Base-by-base conservation (phyloP, 2,797 vertebrate species). In the Spinibarbus caldwelli region DNA sequence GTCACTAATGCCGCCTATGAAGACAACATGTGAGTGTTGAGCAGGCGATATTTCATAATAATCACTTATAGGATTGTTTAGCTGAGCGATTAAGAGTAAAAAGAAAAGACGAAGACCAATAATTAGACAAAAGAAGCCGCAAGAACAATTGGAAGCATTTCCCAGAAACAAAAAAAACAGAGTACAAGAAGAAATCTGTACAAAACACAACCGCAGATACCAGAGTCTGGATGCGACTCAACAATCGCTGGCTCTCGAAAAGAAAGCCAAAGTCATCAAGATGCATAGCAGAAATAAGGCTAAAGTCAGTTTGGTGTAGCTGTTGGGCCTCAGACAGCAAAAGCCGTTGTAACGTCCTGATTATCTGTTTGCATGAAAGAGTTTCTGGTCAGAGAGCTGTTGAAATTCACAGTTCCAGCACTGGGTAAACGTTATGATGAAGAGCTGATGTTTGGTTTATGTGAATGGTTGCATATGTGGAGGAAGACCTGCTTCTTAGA, bases 101-200 rank as follows among this genome's bases (percentile, higher is more conserved):
- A 64, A 82, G 71, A 45, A n/a, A 84, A 67, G 66, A 80, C 86
- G 64, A 90, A 92, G 90, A 94, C 90, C 87, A 77, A 91, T 89
- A 83, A 93, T 89, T 86, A 93, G 91, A 91, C 88, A 89, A 82
- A 88, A 91, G 91, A 62, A 92, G 91, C 90, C 90, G 89, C 90
- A 90, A 89, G 92, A 92, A 91, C 89, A 91, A 89, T 93, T 93
- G 94, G 93, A 94, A 94, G 91, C 90, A 92, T 86, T 94, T 93
- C 93, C n/a, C 87, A 90, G 62, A 64, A 64, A 64, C 29, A 64
- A 31, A 29, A 91, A 91, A 86, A 90, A 92, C 80, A 90, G 14
- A 64, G 87, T 90, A 86, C 80, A 91, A 93, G 70, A 52, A 87
- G 47, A 84, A 83, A 85, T 81, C 71, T 19, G 49, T 43, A 84